Conservation (phyloP, 2,113 vertebrate genomes). For the Cryptotis parvus region DNA sequence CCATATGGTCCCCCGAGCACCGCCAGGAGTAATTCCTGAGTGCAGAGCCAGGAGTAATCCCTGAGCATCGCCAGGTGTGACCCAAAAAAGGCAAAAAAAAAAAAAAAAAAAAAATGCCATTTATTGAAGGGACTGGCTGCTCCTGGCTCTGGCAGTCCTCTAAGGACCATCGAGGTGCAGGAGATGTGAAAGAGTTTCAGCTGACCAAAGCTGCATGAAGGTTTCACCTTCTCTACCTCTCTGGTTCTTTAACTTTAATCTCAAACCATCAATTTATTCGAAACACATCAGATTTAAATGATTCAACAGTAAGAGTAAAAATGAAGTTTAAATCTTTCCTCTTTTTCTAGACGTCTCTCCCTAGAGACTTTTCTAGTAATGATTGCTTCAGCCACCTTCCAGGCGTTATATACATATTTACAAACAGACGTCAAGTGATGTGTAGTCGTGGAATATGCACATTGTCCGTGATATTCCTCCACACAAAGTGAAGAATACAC, state of each 20-base stretch:
- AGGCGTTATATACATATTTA: not conserved
- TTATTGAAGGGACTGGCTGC: no score
- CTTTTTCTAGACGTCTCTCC: not conserved
- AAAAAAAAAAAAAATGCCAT: no score
- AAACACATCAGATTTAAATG: slow-evolving; percentile 15
- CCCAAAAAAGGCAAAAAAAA: no score
- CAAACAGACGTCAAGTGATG: not conserved
- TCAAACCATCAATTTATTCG: slow-evolving; percentile 38
- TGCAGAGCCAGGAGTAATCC: no score
- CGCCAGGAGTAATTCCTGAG: no score
- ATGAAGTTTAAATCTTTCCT: not conserved
- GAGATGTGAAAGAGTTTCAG: not conserved
- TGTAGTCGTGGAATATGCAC: no score
- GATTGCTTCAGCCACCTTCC: slow-evolving; percentile 18
- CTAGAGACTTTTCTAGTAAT: not conserved
- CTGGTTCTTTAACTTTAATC: not conserved
- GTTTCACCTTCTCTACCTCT: not conserved
- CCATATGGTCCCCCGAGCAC: no score
- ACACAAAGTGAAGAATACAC: not conserved
- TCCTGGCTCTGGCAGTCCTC: no score
- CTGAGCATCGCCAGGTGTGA: no score
- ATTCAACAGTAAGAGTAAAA: not conserved
- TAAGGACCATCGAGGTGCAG: no score
- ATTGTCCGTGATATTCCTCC: not conserved
- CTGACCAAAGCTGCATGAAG: not conserved